Base-by-base conservation (phyloP, 1,140 invertebrate species). In the Cydia amplana region DNA sequence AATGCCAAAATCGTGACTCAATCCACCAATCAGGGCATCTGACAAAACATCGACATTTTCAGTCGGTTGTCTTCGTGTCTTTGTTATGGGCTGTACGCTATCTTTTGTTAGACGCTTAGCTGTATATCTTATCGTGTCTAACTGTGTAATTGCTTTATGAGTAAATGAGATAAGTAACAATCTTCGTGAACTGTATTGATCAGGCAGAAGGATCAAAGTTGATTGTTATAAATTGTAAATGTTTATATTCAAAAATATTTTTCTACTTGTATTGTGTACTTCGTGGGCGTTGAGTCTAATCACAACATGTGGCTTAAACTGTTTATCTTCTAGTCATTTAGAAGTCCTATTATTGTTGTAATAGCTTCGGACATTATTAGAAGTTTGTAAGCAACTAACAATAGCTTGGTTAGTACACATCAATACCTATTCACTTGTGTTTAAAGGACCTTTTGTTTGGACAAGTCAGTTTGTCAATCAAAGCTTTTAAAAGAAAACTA, bases 1-100 rank as follows among this genome's bases (percentile, higher is more conserved):
- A 81, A 78, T 78, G 76, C 74, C 76, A 67, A 75, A 78, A 40
- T 81, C 78, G 80, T 81, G 76, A 81, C 78, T 77, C 79, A 77
- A 36, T 32, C 40, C 18, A 16, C 36, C 25, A 64, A 7, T 25
- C 40, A 12, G 65, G 23, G 25, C 23, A 70, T n/a, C 65, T 60
- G 7, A 40, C 65, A 36, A 65, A 67, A 70, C 65, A 70, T 36
- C 28, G 32, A 70, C 55, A 43, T 32, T 67, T 70, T 70, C 65
- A 70, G 32, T 40, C 7, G 0, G 1, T 70, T 23, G 2, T 28
- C 36, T 70, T 32, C 14, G 36, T 36, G 4, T 32, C 32, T 70
- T 70, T 36, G 28, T 32, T 36, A 25, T 64, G 12, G 16, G 10
- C 64, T 32, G 18, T 28, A 32, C n/a, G 7, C 32, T 28, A n/a